Evolutionary conservation across 1,140 invertebrate genomes (phyloP).

Genomic region (Tetranychus cinnabarinus): DNA sequence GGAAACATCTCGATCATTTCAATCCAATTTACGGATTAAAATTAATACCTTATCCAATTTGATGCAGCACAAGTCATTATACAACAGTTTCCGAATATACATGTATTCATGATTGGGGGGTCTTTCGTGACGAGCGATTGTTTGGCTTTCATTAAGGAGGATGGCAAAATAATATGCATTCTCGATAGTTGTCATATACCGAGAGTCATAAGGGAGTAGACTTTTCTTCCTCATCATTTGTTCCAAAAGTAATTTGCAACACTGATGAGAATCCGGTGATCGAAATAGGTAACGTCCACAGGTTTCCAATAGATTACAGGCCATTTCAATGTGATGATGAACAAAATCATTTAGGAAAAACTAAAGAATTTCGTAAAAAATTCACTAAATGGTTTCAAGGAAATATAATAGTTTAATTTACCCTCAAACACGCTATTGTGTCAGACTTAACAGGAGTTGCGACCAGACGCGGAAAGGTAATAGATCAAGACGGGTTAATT

Average conservation of each 20-base stretch:
- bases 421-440: constrained; percentile 69
- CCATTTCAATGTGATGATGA: constrained; percentile 98
- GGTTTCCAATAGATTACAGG: constrained; percentile 67
- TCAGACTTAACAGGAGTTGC: constrained; percentile 79
- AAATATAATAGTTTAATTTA: constrained; percentile 11
- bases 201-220: constrained; percentile 51
- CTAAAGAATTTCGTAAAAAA: constrained; percentile 15
- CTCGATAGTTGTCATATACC: constrained; percentile 86
- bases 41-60: constrained; percentile 69
- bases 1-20: constrained; percentile 54
- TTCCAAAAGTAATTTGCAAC: constrained; percentile 63
- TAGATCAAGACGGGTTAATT: constrained; percentile 47
- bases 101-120: constrained; percentile 60
- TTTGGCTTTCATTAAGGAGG: constrained; percentile 42
- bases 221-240: constrained; percentile 93
- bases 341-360: constrained; percentile 78
- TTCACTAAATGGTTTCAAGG: background rate
- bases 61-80: constrained; percentile 67
- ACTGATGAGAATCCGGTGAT: constrained; percentile 63
- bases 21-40: constrained; percentile 69
- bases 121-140: constrained; percentile 35
- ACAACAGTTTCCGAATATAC: constrained; percentile 54
- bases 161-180: constrained; percentile 91
- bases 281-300: constrained; percentile 83
- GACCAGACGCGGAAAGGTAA: constrained; percentile 76